These are phyloP conservation scores for Eucidaris tribuloides DNA, from an alignment of 35 echinoderm and acorn worm genomes.

Conservation along the genomic window DNA sequence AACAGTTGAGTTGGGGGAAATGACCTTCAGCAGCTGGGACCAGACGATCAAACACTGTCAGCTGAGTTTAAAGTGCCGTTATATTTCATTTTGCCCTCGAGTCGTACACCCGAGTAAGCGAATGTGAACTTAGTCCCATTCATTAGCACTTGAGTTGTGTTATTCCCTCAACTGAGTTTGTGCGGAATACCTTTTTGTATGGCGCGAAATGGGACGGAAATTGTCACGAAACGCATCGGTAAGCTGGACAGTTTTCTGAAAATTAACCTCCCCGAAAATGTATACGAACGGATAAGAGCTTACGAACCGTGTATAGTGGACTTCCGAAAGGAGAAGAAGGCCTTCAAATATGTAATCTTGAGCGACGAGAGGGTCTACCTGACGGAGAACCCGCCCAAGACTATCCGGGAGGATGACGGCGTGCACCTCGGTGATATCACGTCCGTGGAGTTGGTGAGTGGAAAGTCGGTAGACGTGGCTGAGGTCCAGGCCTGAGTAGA, in stretches of 20 bases:
- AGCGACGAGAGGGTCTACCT: constrained; percentile 75
- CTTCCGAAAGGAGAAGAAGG: constrained; percentile 78
- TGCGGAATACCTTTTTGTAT: constrained; percentile 36
- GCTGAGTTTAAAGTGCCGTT: too few species aligned
- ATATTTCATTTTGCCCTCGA: too few species aligned
- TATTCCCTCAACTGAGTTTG: too few species aligned
- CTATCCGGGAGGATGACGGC: constrained; percentile 73
- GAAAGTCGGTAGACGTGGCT: too few species aligned
- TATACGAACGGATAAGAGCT: constrained; percentile 66
- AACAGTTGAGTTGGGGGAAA: too few species aligned
- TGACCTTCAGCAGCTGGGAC: too few species aligned
- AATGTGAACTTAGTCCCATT: not conserved
- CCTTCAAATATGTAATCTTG: constrained; percentile 81
- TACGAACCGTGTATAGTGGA: constrained; percentile 93
- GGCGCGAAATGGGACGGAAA: constrained; percentile 67
- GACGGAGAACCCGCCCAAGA: constrained; percentile 91
- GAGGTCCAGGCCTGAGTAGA: too few species aligned
- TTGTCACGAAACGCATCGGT: constrained; percentile 59
- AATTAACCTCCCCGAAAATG: constrained; percentile 70
- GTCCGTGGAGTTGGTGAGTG: constrained; percentile 82
- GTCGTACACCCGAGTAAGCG: too few species aligned
- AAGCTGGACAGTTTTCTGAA: constrained; percentile 95
- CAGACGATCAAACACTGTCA: too few species aligned
- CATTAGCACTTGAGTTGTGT: not conserved
- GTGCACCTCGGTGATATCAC: constrained; percentile 78